Evolutionary conservation across 2,113 vertebrate genomes (phyloP), one percentile per base, ranked within the genome.

Genomic region (Centropus unirufus): DNA sequence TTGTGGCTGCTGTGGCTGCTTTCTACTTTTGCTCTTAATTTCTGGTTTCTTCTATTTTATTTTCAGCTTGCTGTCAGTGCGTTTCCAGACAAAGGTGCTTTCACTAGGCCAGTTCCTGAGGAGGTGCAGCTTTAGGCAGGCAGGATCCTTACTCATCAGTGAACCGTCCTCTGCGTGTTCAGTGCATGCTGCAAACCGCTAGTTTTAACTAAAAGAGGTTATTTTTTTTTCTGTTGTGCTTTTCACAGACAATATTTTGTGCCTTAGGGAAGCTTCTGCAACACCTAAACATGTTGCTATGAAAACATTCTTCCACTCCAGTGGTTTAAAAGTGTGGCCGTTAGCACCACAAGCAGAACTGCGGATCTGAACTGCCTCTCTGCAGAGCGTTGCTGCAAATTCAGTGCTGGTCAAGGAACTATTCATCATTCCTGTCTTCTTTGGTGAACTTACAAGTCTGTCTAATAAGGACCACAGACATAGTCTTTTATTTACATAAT

Each of bases 91-190:
- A 83, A 76, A 54, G 22, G 9, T 17, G 0, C 42, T 40, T 59
- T 64, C 40, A 21, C 68, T 23, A 30, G 24, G 2, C 30, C 24
- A 2, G 4, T n/a, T 69, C 40, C 42, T 52, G 76, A 55, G 80
- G 67, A 86, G 29, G 34, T 51, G 11, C 39, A 80, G 63, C 49
- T 66, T 49, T 11, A 39, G 46, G 42, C 27, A 39, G 49, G 18
- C 30, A 58, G 68, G 30, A 15, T 52, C 47, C 55, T 52, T 17
- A 6, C 32, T 55, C 0, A 0, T 2, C 15, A 51, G 59, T 8
- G 32, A 42, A 8, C 47, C 1, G 3, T 36, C 77, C 36, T 54
- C 8, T 30, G 34, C 18, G 5, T 8, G 2, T 54, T 47, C 51
- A 42, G 22, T n/a, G 27, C 29, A 15, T 0, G 3, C 18, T 51